phyloP scores from a whole-genome alignment of 2,797 vertebrate species.

The Brachyalestes nurse region DNA sequence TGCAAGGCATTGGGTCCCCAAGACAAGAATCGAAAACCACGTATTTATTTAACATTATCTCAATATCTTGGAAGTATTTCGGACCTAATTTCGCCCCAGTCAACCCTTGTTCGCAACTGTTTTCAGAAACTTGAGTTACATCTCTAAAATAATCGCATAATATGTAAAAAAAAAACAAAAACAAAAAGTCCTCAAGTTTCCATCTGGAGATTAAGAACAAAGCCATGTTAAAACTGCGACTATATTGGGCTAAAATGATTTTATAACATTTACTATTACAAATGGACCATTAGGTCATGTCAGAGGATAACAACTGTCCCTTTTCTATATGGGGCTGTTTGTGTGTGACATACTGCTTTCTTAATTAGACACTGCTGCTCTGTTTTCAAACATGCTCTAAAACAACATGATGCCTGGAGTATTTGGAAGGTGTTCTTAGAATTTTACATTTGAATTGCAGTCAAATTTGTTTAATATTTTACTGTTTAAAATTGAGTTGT shows the following conservation, averaged over 20 bases:
- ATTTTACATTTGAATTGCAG: no score
- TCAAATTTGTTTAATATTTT: no score
- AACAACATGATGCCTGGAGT: not conserved
- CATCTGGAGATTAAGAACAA: no score
- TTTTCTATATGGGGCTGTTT: not conserved
- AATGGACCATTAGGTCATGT: not conserved
- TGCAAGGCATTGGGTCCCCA: no score
- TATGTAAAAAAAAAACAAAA: no score
- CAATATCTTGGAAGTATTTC: not conserved
- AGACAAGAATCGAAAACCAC: no score
- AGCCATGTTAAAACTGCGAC: not conserved
- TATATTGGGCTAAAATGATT: not conserved
- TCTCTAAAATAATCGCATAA: slow-evolving; percentile 1
- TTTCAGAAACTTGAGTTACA: not conserved
- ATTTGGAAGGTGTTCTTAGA: not conserved
- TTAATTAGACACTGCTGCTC: not conserved
- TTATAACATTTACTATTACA: not conserved
- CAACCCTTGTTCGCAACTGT: slow-evolving; percentile 49
- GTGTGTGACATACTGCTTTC: not conserved
- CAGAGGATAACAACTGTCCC: no score
- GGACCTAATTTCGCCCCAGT: not conserved
- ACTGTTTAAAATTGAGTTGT: not conserved
- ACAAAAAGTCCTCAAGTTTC: not conserved
- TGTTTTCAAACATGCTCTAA: not conserved
- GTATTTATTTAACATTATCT: no score